These are phyloP conservation scores for Brachionus plicatilis DNA, from an alignment of 1,140 invertebrate genomes.

Conservation along the genomic window DNA sequence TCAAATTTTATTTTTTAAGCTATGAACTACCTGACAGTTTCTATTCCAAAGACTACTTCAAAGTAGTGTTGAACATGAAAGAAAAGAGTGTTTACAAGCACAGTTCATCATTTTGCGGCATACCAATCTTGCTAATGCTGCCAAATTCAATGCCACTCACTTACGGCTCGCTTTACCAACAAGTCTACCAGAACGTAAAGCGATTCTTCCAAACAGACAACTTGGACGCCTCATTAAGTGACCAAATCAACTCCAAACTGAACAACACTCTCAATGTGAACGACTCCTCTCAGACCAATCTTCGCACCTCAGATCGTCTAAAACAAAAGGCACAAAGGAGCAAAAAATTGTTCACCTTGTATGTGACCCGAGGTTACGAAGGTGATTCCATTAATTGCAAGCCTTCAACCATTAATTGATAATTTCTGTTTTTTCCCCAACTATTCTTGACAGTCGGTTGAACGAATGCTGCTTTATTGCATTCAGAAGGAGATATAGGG, in stretches of 20 bases:
- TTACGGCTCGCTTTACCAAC: conserved; percentile 43
- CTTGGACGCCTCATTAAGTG: background rate
- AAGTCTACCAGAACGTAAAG: background rate
- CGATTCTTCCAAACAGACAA: background rate
- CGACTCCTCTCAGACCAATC: conserved; percentile 5
- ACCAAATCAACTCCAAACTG: conserved; percentile 30
- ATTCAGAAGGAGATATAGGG: no score
- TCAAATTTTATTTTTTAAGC: conserved; percentile 43
- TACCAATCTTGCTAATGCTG: conserved; percentile 53
- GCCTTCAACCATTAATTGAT: no score
- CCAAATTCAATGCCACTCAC: conserved; percentile 49
- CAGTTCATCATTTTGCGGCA: conserved; percentile 50
- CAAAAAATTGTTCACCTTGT: background rate
- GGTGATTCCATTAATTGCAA: no score
- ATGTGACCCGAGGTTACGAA: background rate
- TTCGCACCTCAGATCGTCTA: background rate
- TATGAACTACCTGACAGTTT: conserved; percentile 49
- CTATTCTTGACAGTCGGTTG: no score
- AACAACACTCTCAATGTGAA: conserved; percentile 25
- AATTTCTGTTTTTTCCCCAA: no score
- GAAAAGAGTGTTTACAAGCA: conserved; percentile 45
- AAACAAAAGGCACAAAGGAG: conserved; percentile 5
- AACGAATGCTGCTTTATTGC: no score
- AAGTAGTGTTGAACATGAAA: conserved; percentile 55
- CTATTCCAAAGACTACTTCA: conserved; percentile 47